phyloP scores from a whole-genome alignment of 2,797 vertebrate species.

The Falco novaeseelandiae region DNA sequence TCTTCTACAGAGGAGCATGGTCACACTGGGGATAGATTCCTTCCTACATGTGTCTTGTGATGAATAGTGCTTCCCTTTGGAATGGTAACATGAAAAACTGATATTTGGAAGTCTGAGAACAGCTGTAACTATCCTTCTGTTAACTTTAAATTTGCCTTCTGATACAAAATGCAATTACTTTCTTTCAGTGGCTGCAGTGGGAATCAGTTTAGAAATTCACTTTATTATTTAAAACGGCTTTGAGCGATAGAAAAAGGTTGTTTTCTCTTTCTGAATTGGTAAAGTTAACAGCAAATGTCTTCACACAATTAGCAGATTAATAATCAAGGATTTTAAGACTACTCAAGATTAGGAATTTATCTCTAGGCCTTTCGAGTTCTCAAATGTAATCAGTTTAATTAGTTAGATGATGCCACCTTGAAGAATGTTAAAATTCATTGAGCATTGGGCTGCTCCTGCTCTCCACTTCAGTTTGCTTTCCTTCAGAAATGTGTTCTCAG shows the following conservation, averaged over 20 bases:
- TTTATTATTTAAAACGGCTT: slow-evolving; percentile 42
- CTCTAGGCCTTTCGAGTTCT: slow-evolving; percentile 29
- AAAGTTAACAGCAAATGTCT: slow-evolving; percentile 32
- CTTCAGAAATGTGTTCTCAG: not conserved
- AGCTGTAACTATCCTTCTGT: not conserved
- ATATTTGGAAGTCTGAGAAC: not conserved
- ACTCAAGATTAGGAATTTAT: slow-evolving; percentile 59
- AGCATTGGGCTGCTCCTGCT: not conserved
- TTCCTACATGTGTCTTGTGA: not conserved
- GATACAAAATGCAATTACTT: not conserved
- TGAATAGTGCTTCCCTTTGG: not conserved
- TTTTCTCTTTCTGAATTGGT: not conserved
- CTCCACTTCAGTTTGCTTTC: slow-evolving; percentile 7
- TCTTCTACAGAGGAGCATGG: not conserved
- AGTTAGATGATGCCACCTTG: slow-evolving; percentile 51
- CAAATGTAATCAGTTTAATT: slow-evolving; percentile 64
- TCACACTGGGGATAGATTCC: not conserved
- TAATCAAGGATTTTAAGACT: slow-evolving; percentile 50
- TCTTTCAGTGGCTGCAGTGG: not conserved
- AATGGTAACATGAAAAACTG: not conserved
- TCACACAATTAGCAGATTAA: slow-evolving; percentile 46
- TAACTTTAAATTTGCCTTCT: slow-evolving; percentile 5
- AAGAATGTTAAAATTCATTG: slow-evolving; percentile 49
- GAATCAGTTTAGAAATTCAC: slow-evolving; percentile 36
- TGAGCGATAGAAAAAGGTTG: not conserved